phyloP scores from a whole-genome alignment of 2,888 invertebrate genomes.

The Drosophila cyrtoloma region DNA sequence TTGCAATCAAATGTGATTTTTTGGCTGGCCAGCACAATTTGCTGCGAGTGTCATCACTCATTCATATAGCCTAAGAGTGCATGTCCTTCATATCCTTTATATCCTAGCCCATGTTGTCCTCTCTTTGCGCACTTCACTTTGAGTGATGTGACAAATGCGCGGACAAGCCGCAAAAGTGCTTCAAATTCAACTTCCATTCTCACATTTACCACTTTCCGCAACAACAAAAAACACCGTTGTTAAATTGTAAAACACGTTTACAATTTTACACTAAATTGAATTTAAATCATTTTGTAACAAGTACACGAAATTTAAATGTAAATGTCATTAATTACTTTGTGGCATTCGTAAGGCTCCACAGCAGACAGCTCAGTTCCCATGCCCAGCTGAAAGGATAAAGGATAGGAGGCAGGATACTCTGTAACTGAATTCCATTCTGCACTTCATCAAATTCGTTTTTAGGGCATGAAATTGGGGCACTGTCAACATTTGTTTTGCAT shows the following conservation, averaged over 20 bases:
- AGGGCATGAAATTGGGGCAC: neutral
- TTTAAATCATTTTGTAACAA: slow-evolving; percentile 71
- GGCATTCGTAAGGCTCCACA: slow-evolving; percentile 9
- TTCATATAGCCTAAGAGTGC: slow-evolving; percentile 9
- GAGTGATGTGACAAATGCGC: slow-evolving; percentile 77
- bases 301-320: slow-evolving; percentile 62
- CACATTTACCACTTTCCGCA: slow-evolving; percentile 6
- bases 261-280: slow-evolving; percentile 58
- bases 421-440: neutral
- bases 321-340: slow-evolving; percentile 65
- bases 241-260: slow-evolving; percentile 69
- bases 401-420: neutral
- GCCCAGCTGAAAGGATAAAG: neutral
- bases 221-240: slow-evolving; percentile 15
- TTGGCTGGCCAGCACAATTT: slow-evolving; percentile 59
- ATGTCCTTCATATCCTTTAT: slow-evolving; percentile 16
- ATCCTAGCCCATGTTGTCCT: neutral
- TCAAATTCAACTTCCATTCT: slow-evolving; percentile 20
- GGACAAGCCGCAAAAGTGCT: slow-evolving; percentile 69
- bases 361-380: slow-evolving; percentile 35
- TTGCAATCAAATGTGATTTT: slow-evolving; percentile 51
- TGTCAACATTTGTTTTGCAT: slow-evolving; percentile 8
- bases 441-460: neutral
- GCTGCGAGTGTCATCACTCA: slow-evolving; percentile 74
- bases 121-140: slow-evolving; percentile 48